Base-by-base conservation (phyloP, 2,113 vertebrate genomes). In the Paedocypris sp. region DNA sequence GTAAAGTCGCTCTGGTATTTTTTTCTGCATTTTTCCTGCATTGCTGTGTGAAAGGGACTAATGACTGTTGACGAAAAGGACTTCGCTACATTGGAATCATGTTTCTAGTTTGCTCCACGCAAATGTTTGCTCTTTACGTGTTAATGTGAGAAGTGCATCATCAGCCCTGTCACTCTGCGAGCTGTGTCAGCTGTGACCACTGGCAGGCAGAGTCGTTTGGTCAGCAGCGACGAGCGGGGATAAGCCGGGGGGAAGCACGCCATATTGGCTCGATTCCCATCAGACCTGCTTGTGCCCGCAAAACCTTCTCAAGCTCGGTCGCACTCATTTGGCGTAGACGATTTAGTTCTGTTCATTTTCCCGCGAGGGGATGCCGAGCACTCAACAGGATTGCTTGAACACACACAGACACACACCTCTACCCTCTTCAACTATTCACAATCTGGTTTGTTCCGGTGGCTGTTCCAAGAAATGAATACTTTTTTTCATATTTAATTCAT, bases 381-480 rank as follows among this genome's bases (percentile, higher is more conserved):
- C 69, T 75, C 67, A 60, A 12, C 59, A 68, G 60, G 36, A 62
- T 76, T 74, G 58, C 72, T 43, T 26, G 42, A 57, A 67, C 70
- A 64, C 42, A 52, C 35, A 42, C 9, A 20, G 20, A 36, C 35
- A 46, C 60, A 68, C 72, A 63, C 49, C 60, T 51, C 50, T 10
- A 38, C 35, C 28, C 22, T 43, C 42, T 70, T 60, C 50, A 15
- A 68, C 48, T 60, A 47, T 70, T 64, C 68, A 69, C 52, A 36
- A 80, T 77, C 76, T 76, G 77, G 75, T 72, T 82, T 79, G 78
- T 73, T 80, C 76, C 74, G 70, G 75, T 79, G 68, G 69, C 77
- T 60, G 71, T 80, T 82, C 82, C 77, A 71, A 49, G 15, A 49
- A 51, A 26, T 19, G 11, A 31, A 33, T n/a, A 33, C 28, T 16